Conservation (phyloP, 2,888 invertebrate genomes). For the Azorinus chamasolen region DNA sequence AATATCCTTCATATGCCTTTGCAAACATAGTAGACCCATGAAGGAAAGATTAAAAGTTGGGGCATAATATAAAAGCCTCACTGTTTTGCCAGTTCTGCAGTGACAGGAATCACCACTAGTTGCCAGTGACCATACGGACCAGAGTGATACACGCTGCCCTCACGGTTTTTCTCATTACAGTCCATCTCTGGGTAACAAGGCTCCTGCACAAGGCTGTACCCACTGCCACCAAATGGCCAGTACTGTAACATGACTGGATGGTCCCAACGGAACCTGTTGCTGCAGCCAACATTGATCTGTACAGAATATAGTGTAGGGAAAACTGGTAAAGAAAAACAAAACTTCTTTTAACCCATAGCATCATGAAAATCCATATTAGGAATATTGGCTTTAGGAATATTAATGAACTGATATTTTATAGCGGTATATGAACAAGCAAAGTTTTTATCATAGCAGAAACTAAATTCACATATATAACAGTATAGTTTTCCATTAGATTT, state of each 20-base stretch:
- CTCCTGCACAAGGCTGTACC: constrained; percentile 84
- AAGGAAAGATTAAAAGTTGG: too few relatives aligned
- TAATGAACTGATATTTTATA: too few relatives aligned
- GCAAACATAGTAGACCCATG: too few relatives aligned
- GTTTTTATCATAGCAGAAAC: too few relatives aligned
- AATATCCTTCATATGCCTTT: too few relatives aligned
- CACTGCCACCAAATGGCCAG: constrained; percentile 84
- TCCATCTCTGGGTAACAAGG: constrained; percentile 84
- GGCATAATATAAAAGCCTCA: constrained; percentile 70
- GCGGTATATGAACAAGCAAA: too few relatives aligned
- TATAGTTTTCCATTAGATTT: too few relatives aligned
- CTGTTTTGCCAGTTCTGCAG: constrained; percentile 81
- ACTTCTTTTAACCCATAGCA: too few relatives aligned
- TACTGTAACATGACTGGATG: constrained; percentile 85
- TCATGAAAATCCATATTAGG: too few relatives aligned
- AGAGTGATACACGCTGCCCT: constrained; percentile 84
- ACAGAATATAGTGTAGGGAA: not conserved
- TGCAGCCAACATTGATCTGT: constrained; percentile 86
- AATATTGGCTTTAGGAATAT: too few relatives aligned
- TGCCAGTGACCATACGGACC: constrained; percentile 86
- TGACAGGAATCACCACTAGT: constrained; percentile 83
- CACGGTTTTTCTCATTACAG: constrained; percentile 79
- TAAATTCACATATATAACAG: too few relatives aligned
- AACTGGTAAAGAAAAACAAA: too few relatives aligned
- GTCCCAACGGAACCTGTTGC: constrained; percentile 82